phyloP scores from a whole-genome alignment of 1,140 invertebrate species.

The silkworm (Bombyx mori) region DNA sequence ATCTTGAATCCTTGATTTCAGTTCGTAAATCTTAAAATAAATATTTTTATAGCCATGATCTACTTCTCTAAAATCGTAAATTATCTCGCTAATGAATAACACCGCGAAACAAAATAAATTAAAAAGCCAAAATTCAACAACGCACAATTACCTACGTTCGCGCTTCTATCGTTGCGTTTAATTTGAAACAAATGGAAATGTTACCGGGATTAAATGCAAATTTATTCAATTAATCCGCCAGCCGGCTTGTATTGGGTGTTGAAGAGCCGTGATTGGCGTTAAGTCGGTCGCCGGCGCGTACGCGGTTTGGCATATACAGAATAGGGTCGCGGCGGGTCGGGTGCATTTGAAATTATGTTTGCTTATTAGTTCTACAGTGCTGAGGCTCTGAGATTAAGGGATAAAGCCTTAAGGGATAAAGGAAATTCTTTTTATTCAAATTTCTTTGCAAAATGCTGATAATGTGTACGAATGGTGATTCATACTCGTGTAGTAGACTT shows the following conservation, averaged over 20 bases:
- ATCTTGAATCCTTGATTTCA: too few species aligned
- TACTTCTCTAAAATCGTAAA: too few species aligned
- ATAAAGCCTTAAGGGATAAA: neutral
- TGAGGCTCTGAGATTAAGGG: conserved; percentile 1
- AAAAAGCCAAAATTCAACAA: too few species aligned
- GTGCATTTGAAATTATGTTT: conserved; percentile 29
- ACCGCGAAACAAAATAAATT: too few species aligned
- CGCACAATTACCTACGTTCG: neutral
- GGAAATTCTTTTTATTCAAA: too few species aligned
- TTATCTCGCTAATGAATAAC: too few species aligned
- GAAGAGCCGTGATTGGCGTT: conserved; percentile 56
- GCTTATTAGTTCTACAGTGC: conserved; percentile 20
- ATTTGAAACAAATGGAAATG: conserved; percentile 61
- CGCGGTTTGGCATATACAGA: conserved; percentile 31
- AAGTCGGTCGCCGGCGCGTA: conserved; percentile 39
- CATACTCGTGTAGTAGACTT: too few species aligned
- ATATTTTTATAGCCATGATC: too few species aligned
- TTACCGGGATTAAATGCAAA: conserved; percentile 54
- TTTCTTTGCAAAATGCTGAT: too few species aligned
- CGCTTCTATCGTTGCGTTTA: conserved; percentile 14
- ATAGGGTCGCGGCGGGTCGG: conserved; percentile 21
- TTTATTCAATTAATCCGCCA: conserved; percentile 66
- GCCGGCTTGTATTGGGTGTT: conserved; percentile 53
- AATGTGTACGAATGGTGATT: too few species aligned
- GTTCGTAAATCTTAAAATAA: too few species aligned